Base-by-base conservation (phyloP, 1,140 invertebrate genomes). In the Zaprionus lachaisei region DNA sequence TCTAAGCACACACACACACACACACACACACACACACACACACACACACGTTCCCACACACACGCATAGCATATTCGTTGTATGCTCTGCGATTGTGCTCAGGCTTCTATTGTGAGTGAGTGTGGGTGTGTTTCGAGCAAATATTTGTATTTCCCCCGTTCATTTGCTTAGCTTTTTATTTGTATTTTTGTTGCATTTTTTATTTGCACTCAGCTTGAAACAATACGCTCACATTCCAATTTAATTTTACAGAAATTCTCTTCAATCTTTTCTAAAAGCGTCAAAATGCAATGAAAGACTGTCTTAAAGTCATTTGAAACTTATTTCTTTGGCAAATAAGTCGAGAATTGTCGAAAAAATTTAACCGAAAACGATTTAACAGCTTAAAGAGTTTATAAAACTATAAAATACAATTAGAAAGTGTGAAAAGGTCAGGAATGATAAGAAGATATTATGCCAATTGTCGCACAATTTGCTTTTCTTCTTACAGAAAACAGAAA, bases 141-240 rank as follows among this genome's bases (percentile, higher is more conserved):
- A 84, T 85, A 84, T 84, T 81, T 81, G 79, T 55, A 56, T 38
- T 34, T 26, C 17, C 64, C 62, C 55, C 61, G 54, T 34, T 34
- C 65, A 51, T 77, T 67, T 71, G 80, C 66, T 87, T 77, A 69
- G 28, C 61, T 60, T 26, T 60, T 37, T 60, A 51, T 51, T 51
- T 22, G 37, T n/a, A 26, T 62, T 38, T 71, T 65, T 64, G 60
- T 41, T 66, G 34, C 38, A 47, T 38, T 61, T 61, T 72, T 58
- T 69, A 60, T 55, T 73, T 54, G 57, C 37, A 57, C 41, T 9
- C 22, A n/a, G 54, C 24, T 17, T 24, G 41, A 34, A 65, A 64
- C 55, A 71, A 71, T 41, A 56, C 49, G 41, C 54, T 38, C 17
- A 34, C 67, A 28, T 28, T 17, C n/a, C n/a, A 47, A 47, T 47